Evolutionary conservation across 2,113 vertebrate species (phyloP).

Genomic region (Fregetta grallaria): DNA sequence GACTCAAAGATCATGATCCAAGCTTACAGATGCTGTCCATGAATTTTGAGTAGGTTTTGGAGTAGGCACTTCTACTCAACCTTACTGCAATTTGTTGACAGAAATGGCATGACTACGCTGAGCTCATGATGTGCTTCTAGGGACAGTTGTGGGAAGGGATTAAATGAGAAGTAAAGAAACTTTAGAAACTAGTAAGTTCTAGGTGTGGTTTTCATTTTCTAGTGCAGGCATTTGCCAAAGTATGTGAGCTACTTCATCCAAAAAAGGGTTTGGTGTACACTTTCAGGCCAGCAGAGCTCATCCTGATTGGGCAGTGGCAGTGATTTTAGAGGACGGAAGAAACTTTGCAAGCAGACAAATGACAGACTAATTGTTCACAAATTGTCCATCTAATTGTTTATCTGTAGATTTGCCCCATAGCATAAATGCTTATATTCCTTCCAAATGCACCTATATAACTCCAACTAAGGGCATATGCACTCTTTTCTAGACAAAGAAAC

Average conservation of each 20-base stretch:
- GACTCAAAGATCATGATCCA: not conserved
- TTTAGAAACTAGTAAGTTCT: not conserved
- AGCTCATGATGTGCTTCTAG: not conserved
- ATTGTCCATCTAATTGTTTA: not conserved
- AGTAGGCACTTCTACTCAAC: not conserved
- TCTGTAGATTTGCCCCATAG: not conserved
- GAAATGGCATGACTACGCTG: not conserved
- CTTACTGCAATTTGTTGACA: not conserved
- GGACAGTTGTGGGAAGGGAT: not conserved
- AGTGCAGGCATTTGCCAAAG: not conserved
- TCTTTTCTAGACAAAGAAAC: not conserved
- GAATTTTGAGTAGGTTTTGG: not conserved
- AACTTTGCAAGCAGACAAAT: not conserved
- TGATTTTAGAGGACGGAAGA: not conserved
- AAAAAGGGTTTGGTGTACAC: not conserved
- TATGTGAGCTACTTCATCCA: not conserved
- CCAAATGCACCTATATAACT: not conserved
- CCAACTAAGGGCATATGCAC: not conserved
- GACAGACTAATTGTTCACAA: not conserved
- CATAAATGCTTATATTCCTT: not conserved
- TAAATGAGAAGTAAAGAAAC: not conserved
- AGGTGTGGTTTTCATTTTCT: constrained; percentile 26
- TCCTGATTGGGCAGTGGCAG: not conserved
- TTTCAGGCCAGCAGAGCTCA: not conserved
- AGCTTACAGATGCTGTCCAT: not conserved